These are phyloP conservation scores for Drosophila kanapiae DNA, from an alignment of 1,140 invertebrate genomes.

Conservation along the genomic window DNA sequence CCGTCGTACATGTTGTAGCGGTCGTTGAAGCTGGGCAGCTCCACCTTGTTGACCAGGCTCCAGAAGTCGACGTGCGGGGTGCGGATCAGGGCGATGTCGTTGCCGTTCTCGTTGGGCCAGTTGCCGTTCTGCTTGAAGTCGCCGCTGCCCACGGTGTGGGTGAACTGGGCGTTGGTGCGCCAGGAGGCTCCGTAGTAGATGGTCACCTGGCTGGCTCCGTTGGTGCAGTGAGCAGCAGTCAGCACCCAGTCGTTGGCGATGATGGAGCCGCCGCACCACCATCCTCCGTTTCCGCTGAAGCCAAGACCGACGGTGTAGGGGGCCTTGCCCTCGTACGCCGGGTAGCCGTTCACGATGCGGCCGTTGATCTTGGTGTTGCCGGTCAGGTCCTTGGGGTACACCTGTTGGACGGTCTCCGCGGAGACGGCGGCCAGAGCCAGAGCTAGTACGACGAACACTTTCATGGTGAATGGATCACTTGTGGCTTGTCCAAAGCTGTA, in stretches of 20 bases:
- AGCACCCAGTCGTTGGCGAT: constrained; percentile 86
- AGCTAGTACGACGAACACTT: constrained; percentile 39
- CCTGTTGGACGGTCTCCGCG: constrained; percentile 32
- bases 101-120: constrained; percentile 24
- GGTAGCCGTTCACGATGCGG: constrained; percentile 52
- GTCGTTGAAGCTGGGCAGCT: constrained; percentile 31
- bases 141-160: constrained; percentile 26
- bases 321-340: constrained; percentile 80
- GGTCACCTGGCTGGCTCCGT: constrained; percentile 25
- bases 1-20: constrained; percentile 12
- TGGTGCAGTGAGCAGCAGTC: constrained; percentile 72
- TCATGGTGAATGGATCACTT: constrained; percentile 24
- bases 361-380: constrained; percentile 19
- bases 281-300: constrained; percentile 85
- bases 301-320: constrained; percentile 84
- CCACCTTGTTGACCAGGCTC: constrained; percentile 28
- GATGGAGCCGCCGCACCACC: constrained; percentile 87
- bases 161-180: constrained; percentile 27
- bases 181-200: constrained; percentile 32
- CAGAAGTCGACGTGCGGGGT: constrained; percentile 23
- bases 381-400: constrained; percentile 37
- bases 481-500: neutral
- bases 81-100: constrained; percentile 39
- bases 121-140: constrained; percentile 11
- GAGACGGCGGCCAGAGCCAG: constrained; percentile 30